These are phyloP conservation scores for Heliconius erato DNA, from an alignment of 2,888 invertebrate genomes.

Conservation along the genomic window DNA sequence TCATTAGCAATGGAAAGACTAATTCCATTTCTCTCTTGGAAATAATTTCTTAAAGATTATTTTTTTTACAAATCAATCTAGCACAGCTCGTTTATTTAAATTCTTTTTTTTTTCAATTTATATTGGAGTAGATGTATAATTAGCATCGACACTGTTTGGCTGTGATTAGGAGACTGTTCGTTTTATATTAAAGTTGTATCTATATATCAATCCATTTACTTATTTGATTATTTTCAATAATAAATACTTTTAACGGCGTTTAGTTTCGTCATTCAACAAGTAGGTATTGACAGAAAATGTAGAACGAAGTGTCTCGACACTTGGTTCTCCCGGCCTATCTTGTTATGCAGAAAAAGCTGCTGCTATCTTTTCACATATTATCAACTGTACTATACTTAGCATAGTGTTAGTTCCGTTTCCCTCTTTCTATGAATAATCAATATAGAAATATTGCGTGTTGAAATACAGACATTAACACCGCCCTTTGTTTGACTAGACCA, in stretches of 20 bases:
- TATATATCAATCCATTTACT: no score
- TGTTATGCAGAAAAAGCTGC: no score
- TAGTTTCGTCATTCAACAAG: neutral
- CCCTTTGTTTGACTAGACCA: no score
- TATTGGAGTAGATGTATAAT: neutral
- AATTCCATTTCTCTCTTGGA: neutral
- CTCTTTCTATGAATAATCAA: no score
- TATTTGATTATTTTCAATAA: neutral
- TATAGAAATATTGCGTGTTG: no score
- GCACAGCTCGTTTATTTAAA: constrained; percentile 2
- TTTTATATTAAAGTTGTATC: neutral
- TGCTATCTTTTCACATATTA: no score
- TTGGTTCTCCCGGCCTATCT: neutral
- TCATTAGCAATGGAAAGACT: neutral
- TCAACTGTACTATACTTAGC: no score
- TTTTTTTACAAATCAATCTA: constrained; percentile 1
- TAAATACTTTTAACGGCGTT: neutral
- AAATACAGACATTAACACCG: no score
- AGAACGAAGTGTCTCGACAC: neutral
- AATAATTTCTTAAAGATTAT: neutral
- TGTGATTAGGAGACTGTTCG: neutral
- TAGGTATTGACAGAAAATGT: neutral
- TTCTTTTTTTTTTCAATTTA: neutral
- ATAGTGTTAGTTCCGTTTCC: no score
- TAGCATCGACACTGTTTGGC: neutral